Evolutionary conservation across 2,113 vertebrate species (phyloP).

Genomic region (Neopipo cinnamomea): DNA sequence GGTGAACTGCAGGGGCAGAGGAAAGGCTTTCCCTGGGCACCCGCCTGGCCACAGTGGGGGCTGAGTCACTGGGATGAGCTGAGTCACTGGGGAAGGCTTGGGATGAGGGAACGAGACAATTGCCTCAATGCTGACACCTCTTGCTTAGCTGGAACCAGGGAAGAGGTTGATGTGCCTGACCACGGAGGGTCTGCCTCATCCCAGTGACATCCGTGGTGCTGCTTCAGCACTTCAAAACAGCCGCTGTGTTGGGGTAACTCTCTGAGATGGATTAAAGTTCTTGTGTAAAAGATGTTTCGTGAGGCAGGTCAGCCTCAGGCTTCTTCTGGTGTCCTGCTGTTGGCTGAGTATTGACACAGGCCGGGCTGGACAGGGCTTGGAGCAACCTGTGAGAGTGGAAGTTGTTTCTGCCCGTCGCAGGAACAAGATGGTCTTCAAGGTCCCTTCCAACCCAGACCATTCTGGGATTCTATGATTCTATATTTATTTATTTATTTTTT

Average conservation of each 20-base stretch:
- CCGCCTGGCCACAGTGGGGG: neutral
- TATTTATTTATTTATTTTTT: neutral
- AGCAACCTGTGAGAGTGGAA: neutral
- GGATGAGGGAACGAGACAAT: neutral
- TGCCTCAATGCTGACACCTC: neutral
- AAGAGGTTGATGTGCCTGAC: neutral
- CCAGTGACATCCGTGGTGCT: neutral
- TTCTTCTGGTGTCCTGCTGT: neutral
- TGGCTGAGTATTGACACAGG: neutral
- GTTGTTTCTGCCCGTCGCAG: neutral
- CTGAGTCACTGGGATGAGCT: neutral
- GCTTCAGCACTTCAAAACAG: neutral
- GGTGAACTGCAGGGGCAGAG: neutral
- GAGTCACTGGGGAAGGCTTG: neutral
- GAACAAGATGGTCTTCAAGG: neutral
- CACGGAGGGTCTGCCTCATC: fast-evolving
- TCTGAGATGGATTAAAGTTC: neutral
- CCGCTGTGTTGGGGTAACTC: neutral
- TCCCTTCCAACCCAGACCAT: neutral
- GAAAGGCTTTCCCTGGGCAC: neutral
- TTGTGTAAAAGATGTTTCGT: neutral
- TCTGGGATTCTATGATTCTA: neutral
- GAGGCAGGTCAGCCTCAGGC: neutral
- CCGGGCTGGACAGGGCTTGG: neutral
- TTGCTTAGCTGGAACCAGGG: neutral